Evolutionary conservation across 2,888 invertebrate species (phyloP).

Genomic region (Empis stercorea): DNA sequence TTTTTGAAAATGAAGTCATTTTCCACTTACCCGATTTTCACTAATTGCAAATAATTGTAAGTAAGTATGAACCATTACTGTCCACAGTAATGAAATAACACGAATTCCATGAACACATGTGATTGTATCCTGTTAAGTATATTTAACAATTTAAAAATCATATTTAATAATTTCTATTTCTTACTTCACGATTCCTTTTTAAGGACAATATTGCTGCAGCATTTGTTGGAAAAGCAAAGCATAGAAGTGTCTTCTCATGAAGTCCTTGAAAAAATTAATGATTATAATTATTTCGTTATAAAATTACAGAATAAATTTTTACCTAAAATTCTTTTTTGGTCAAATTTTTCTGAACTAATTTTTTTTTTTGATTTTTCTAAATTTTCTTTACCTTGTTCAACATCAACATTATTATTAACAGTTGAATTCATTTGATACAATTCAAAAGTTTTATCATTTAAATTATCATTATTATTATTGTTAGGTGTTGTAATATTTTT

Average conservation of each 20-base stretch:
- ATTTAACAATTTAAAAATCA: not conserved
- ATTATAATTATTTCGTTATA: not conserved
- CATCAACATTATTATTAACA: slow-evolving; percentile 14
- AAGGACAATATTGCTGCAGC: slow-evolving; percentile 48
- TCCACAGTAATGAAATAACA: slow-evolving; percentile 68
- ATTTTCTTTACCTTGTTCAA: slow-evolving; percentile 27
- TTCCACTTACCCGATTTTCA: slow-evolving; percentile 42
- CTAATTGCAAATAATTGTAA: slow-evolving; percentile 67
- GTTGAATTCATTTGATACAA: slow-evolving; percentile 31
- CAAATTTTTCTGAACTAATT: no score
- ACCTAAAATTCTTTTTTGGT: not conserved
- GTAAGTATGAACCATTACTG: slow-evolving; percentile 75
- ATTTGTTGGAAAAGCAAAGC: slow-evolving; percentile 64
- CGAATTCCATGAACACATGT: slow-evolving; percentile 66
- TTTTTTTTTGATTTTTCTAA: slow-evolving; percentile 16
- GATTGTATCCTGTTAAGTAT: slow-evolving; percentile 45
- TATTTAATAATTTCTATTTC: not conserved
- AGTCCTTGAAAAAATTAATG: slow-evolving; percentile 20
- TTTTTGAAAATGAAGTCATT: not conserved
- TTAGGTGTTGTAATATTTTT: not conserved
- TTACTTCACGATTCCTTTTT: not conserved
- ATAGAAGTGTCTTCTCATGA: slow-evolving; percentile 43
- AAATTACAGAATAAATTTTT: not conserved
- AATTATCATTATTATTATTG: slow-evolving; percentile 26
- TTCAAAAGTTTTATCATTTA: slow-evolving; percentile 27